Base-by-base conservation (phyloP, 2,113 vertebrate species). In the Pygoscelis antarcticus region DNA sequence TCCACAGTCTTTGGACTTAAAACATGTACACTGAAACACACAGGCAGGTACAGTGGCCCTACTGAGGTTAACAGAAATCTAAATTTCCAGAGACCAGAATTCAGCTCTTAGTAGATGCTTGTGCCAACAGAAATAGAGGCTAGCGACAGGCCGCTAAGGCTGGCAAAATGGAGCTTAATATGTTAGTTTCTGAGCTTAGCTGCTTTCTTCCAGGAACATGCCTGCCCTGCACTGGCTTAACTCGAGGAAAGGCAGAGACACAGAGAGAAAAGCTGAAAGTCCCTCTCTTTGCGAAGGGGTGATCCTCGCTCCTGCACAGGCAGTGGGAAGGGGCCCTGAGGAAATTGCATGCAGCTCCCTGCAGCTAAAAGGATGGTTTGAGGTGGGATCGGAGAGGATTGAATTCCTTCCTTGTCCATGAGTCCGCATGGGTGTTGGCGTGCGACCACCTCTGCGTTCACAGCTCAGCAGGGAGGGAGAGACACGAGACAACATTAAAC, bases 391-490 rank as follows among this genome's bases (percentile, higher is more conserved):
- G 13, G 42, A 68, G 42, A 30, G 29, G 29, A 52, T 0, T 70
- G 34, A 66, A 71, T 66, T 77, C 52, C 36, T 49, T 47, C 42
- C 27, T 76, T 26, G n/a, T 16, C n/a, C 2, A 0, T 7, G 13
- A 46, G 17, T 32, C 32, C 5, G 1, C 55, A 29, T 2, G 21
- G 7, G n/a, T 18, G 22, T 30, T 40, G 38, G 44, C 0, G 2
- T 42, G 57, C 0, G 1, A 76, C n/a, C n/a, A 34, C 21, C 57
- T 40, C 74, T 64, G 18, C 1, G 1, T 29, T 65, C 55, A 42
- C 49, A 65, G 51, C 62, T 84, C 4, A 0, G 74, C 44, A 42
- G 44, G 57, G n/a, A n/a, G 49, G 66, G 29, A 79, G 32, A 10
- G 36, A 40, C 40, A 30, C 4, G 22, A 72, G 42, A 13, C 38